Percentiles rank a stretch among this genome's conserved stretches.
phyloP scores from a whole-genome alignment of 2,888 invertebrate genomes.

The Himalopsyche japonica region DNA sequence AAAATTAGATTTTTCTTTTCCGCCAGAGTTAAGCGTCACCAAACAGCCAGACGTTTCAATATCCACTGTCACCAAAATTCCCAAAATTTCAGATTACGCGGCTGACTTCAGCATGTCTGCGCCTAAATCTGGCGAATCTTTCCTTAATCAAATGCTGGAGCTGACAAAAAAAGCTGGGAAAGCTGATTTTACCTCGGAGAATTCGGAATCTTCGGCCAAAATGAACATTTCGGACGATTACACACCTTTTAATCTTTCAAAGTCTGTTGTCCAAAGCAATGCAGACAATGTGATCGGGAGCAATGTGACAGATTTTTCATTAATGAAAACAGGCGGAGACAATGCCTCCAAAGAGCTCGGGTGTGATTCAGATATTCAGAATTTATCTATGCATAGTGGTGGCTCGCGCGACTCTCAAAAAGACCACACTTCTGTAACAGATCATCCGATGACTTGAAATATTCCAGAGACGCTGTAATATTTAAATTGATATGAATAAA shows the following conservation, averaged over 20 bases:
- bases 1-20: constrained; percentile 53
- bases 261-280: constrained; percentile 48
- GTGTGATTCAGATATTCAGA: constrained; percentile 31
- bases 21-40: constrained; percentile 50
- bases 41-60: constrained; percentile 53
- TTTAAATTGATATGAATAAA: no score
- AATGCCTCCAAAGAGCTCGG: neutral
- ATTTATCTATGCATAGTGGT: constrained; percentile 27
- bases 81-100: constrained; percentile 49
- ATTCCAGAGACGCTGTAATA: no score
- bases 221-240: constrained; percentile 63
- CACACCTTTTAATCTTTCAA: constrained; percentile 55
- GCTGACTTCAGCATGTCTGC: constrained; percentile 58
- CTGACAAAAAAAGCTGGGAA: constrained; percentile 59
- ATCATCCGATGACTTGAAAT: neutral
- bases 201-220: constrained; percentile 62
- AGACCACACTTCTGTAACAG: constrained; percentile 12
- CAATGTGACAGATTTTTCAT: neutral
- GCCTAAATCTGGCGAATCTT: constrained; percentile 48
- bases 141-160: constrained; percentile 60
- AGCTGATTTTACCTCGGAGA: constrained; percentile 57
- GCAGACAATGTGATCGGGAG: constrained; percentile 52
- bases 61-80: constrained; percentile 58
- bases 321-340: neutral
- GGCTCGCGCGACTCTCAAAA: constrained; percentile 10